Percentiles rank a stretch among this genome's conserved stretches.
These are phyloP conservation scores for Phyllotreta cruciferae DNA, from an alignment of 2,888 invertebrate genomes.

Conservation along the genomic window DNA sequence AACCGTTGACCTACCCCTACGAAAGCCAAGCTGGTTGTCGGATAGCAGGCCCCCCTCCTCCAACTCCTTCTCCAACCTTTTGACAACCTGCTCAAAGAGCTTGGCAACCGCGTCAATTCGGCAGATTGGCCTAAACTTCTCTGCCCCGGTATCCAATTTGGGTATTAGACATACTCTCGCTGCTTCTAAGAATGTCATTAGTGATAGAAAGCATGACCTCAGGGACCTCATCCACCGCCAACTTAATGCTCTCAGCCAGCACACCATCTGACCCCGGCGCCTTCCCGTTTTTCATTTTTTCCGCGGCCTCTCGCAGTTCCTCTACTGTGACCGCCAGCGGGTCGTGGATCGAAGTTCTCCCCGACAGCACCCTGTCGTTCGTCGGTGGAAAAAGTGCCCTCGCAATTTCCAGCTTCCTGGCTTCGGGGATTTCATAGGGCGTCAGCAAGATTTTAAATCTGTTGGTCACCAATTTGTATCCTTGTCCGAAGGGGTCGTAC, in stretches of 20 bases:
- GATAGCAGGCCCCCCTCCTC: not conserved
- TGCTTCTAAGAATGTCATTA: not conserved
- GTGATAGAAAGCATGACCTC: not conserved
- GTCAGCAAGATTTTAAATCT: not conserved
- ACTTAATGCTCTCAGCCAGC: slow-evolving; percentile 5
- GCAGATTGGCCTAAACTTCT: slow-evolving; percentile 16
- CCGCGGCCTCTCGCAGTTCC: not conserved
- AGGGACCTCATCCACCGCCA: slow-evolving; percentile 4
- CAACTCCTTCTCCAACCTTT: not conserved
- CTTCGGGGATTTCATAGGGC: slow-evolving; percentile 4
- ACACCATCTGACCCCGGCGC: slow-evolving; percentile 7
- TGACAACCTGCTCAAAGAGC: not conserved
- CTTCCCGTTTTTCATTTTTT: slow-evolving; percentile 6
- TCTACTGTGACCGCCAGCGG: not conserved
- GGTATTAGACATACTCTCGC: slow-evolving; percentile 5
- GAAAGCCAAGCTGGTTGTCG: slow-evolving; percentile 10
- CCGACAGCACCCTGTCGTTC: not conserved
- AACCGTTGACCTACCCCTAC: slow-evolving; percentile 7
- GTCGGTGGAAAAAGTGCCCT: slow-evolving; percentile 21
- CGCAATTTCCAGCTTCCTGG: not conserved
- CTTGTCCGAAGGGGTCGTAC: slow-evolving; percentile 1
- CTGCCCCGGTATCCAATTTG: not conserved
- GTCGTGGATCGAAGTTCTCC: not conserved
- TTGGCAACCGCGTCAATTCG: not conserved
- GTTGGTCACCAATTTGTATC: slow-evolving; percentile 5